Percentiles rank a stretch among this genome's conserved stretches.
phyloP scores from a whole-genome alignment of 2,888 invertebrate species.

The Strigamia crassipes region DNA sequence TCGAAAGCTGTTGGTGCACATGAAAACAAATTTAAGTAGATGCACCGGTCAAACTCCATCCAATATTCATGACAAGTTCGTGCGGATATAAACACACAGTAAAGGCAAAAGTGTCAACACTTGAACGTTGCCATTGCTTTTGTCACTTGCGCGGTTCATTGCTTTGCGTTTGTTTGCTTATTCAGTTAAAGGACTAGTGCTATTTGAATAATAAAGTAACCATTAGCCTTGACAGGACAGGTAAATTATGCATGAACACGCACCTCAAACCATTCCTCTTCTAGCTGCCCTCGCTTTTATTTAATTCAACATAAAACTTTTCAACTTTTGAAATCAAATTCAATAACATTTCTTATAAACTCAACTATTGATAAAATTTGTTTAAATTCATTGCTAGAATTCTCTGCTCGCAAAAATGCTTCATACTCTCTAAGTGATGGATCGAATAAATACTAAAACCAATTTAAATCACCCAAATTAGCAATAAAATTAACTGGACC shows the following conservation, averaged over 20 bases:
- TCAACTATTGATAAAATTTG: not conserved
- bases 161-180: conserved; percentile 38
- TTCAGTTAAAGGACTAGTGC: conserved; percentile 30
- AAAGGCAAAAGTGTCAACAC: conserved; percentile 31
- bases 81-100: conserved; percentile 15
- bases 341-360: not conserved
- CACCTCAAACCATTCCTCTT: not conserved
- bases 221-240: conserved; percentile 26
- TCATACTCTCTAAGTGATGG: too few species aligned
- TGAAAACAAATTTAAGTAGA: conserved; percentile 1
- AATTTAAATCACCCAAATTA: too few species aligned
- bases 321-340: not conserved
- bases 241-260: conserved; percentile 42
- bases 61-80: conserved; percentile 38
- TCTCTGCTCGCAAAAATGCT: too few species aligned
- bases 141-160: conserved; percentile 40
- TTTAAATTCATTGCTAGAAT: too few species aligned
- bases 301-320: conserved; percentile 26
- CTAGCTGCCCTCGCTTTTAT: not conserved
- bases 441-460: too few species aligned
- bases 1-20: conserved; percentile 25
- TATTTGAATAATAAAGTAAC: conserved; percentile 35
- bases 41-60: conserved; percentile 27
- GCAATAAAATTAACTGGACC: too few species aligned
- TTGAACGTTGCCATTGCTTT: conserved; percentile 38